These are phyloP conservation scores for Lycia hirtaria DNA, from an alignment of 2,888 invertebrate species.

Conservation along the genomic window DNA sequence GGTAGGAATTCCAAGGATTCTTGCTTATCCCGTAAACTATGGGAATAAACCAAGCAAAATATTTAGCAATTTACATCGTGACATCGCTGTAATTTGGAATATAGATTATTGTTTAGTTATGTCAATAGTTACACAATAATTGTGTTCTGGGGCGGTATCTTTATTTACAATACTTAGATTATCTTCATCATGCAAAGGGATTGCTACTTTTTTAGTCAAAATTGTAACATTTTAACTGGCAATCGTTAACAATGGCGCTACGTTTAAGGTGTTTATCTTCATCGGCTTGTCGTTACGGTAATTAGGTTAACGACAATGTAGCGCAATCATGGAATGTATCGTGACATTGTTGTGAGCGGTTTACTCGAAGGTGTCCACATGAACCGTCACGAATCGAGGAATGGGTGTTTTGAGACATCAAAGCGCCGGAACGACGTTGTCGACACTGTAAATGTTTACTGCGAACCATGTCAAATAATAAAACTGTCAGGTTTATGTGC, in stretches of 20 bases:
- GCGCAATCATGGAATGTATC: conserved; percentile 24
- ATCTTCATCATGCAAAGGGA: conserved; percentile 27
- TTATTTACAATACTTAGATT: conserved; percentile 20
- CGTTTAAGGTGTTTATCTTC: conserved; percentile 24
- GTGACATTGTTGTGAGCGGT: conserved; percentile 25
- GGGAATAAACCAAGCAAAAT: conserved; percentile 80
- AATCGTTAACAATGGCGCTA: conserved; percentile 20
- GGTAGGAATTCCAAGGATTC: conserved; percentile 91
- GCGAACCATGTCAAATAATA: conserved; percentile 67
- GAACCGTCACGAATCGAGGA: conserved; percentile 39
- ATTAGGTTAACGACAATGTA: conserved; percentile 31
- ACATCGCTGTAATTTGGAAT: conserved; percentile 28
- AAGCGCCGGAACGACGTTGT: conserved; percentile 38
- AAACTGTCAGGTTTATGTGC: conserved; percentile 68
- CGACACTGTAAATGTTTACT: conserved; percentile 55
- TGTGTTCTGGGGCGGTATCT: conserved; percentile 3
- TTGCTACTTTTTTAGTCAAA: conserved; percentile 26
- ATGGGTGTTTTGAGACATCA: conserved; percentile 27
- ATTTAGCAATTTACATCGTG: conserved; percentile 61
- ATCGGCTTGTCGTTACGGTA: conserved; percentile 32
- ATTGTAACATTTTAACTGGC: conserved; percentile 24
- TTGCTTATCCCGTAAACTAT: conserved; percentile 93
- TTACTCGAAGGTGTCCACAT: conserved; percentile 54
- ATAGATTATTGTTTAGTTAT: conserved; percentile 7
- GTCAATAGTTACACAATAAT: conserved; percentile 1